These are phyloP conservation scores for Pseudococcus jackbeardsleyi DNA, from an alignment of 2,888 invertebrate genomes.

Conservation along the genomic window DNA sequence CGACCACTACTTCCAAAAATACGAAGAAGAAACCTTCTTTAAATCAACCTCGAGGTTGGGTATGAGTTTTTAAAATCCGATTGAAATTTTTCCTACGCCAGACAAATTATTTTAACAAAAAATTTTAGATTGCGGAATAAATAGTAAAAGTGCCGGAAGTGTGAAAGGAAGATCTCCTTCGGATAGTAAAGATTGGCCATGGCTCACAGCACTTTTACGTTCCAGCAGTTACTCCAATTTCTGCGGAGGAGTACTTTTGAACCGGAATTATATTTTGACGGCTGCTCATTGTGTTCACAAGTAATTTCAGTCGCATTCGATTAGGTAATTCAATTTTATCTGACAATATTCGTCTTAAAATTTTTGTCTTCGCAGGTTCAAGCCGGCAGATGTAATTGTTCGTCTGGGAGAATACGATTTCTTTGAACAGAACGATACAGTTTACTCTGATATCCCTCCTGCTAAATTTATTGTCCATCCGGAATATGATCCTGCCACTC, in stretches of 20 bases:
- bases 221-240: slow-evolving; percentile 75
- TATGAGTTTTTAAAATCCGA: not conserved
- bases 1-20: not conserved
- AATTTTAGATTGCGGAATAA: slow-evolving; percentile 65
- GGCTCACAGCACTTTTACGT: slow-evolving; percentile 85
- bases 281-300: slow-evolving; percentile 81
- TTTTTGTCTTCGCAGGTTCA: slow-evolving; percentile 71
- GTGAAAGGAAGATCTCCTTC: slow-evolving; percentile 43
- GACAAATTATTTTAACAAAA: not conserved
- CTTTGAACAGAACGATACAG: slow-evolving; percentile 76
- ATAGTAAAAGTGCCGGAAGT: slow-evolving; percentile 62
- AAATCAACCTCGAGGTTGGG: not conserved
- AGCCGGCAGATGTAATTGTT: slow-evolving; percentile 76
- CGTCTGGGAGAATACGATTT: slow-evolving; percentile 89
- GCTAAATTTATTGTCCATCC: slow-evolving; percentile 78
- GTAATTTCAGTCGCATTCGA: slow-evolving; percentile 70
- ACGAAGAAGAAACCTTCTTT: not conserved
- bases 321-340: not conserved
- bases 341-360: not conserved
- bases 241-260: slow-evolving; percentile 87
- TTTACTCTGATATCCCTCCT: slow-evolving; percentile 80
- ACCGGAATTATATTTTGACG: slow-evolving; percentile 82
- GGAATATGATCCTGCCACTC: slow-evolving; percentile 78
- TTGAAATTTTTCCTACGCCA: not conserved
- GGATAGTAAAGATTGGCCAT: slow-evolving; percentile 79